Evolutionary conservation across 2,888 invertebrate species (phyloP).

Genomic region (Caenorhabditis drosophilae): DNA sequence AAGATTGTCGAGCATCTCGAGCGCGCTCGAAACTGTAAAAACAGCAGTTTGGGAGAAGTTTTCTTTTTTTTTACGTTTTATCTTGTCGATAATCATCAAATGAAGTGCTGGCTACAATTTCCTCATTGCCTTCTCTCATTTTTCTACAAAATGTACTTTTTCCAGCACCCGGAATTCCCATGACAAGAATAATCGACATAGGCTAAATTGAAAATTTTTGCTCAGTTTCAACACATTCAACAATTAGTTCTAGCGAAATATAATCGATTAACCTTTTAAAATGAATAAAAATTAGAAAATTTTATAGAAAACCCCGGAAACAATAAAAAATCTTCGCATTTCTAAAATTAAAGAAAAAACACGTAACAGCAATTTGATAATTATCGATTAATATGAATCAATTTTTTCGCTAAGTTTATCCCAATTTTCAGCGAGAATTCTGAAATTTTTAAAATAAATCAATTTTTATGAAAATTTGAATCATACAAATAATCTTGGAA

Average conservation of each 20-base stretch:
- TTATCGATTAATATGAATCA: too few relatives aligned
- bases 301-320: neutral
- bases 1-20: slow-evolving; percentile 11
- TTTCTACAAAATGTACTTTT: slow-evolving; percentile 32
- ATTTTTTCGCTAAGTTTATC: slow-evolving; percentile 15
- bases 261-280: too few relatives aligned
- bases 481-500: slow-evolving; percentile 33
- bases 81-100: slow-evolving; percentile 23
- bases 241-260: too few relatives aligned
- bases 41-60: neutral
- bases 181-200: slow-evolving; percentile 40
- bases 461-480: neutral
- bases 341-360: neutral
- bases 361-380: neutral
- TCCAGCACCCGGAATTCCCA: slow-evolving; percentile 43
- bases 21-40: neutral
- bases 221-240: too few relatives aligned
- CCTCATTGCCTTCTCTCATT: slow-evolving; percentile 4
- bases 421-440: slow-evolving; percentile 36
- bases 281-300: too few relatives aligned
- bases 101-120: slow-evolving; percentile 15
- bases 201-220: neutral
- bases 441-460: neutral
- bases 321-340: neutral
- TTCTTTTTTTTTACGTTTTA: neutral